Conservation (phyloP, 1,140 invertebrate species). For the Chymomyza costata region DNA sequence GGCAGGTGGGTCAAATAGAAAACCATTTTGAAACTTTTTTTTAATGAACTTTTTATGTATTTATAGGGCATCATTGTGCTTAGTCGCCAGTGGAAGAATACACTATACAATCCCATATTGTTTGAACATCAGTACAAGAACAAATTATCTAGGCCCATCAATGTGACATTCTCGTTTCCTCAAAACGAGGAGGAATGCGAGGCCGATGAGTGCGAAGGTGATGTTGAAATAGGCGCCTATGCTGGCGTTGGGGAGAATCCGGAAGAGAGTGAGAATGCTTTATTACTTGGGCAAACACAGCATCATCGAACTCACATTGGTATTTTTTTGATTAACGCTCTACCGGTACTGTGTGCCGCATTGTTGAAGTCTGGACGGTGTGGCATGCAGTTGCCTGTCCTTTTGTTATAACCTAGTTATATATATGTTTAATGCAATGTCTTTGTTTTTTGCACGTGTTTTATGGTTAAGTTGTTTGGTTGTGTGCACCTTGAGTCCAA, state of each 20-base stretch:
- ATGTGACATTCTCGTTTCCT: slow-evolving; percentile 91
- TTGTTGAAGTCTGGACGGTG: background rate
- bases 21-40: background rate
- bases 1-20: slow-evolving; percentile 81
- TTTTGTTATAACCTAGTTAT: slow-evolving; percentile 52
- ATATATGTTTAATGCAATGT: slow-evolving; percentile 40
- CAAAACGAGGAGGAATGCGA: slow-evolving; percentile 82
- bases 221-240: slow-evolving; percentile 71
- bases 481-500: slow-evolving; percentile 1
- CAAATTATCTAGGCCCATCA: slow-evolving; percentile 87
- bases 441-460: slow-evolving; percentile 28
- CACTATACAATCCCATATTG: slow-evolving; percentile 93
- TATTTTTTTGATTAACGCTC: slow-evolving; percentile 75
- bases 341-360: slow-evolving; percentile 4
- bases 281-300: slow-evolving; percentile 76
- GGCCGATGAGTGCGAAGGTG: slow-evolving; percentile 71
- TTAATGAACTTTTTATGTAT: slow-evolving; percentile 18
- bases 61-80: slow-evolving; percentile 90
- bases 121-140: slow-evolving; percentile 93
- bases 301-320: slow-evolving; percentile 76
- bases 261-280: slow-evolving; percentile 76
- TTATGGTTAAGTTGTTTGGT: too few relatives aligned
- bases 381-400: slow-evolving; percentile 29
- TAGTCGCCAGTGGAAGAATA: slow-evolving; percentile 97
- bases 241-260: slow-evolving; percentile 71